Base-by-base conservation (phyloP, 2,888 invertebrate genomes). In the Agrilus mali region DNA sequence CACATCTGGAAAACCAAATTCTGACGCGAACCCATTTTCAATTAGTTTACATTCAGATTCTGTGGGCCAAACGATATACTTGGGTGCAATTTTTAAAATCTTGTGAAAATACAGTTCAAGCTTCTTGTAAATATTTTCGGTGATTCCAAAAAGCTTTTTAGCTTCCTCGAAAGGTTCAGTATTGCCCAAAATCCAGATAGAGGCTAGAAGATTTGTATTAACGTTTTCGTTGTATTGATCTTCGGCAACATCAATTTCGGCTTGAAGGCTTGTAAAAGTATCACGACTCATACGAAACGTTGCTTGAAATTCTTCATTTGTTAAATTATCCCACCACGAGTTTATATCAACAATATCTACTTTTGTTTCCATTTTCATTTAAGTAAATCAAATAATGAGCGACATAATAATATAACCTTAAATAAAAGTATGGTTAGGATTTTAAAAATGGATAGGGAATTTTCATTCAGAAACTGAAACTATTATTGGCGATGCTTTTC, bases 181-280 rank as follows among this genome's bases (percentile, higher is more conserved):
- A 40, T 48, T 55, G 13, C 53, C 53, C 17, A 55, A 41, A 20
- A 51, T 39, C 53, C 55, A 55, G n/a, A 55, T 32, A 41, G 46
- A 47, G 8, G 44, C 42, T n/a, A 55, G 41, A 10, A 55, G 41
- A 6, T 36, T 36, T 12, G 38, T 44, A 32, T 55, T 52, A 1
- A 47, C 46, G 7, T 46, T 35, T 41, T 52, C 48, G 13, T 45
- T 40, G 33, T 46, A 42, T 8, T 48, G 31, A 37, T 49, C 42
- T 35, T 50, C 48, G 4, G 36, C 41, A 16, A 43, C 22, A 37
- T 52, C 50, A 12, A 55, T 47, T 50, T 55, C 55, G 2, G 50
- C 53, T 43, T 52, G 51, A 8, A 55, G 43, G 33, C 49, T 45
- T 33, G 44, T 43, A 27, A 49, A 36, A 10, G 53, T 50, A 13